Base-by-base conservation (phyloP, 2,797 vertebrate species). In the Moxostoma hubbsi region DNA sequence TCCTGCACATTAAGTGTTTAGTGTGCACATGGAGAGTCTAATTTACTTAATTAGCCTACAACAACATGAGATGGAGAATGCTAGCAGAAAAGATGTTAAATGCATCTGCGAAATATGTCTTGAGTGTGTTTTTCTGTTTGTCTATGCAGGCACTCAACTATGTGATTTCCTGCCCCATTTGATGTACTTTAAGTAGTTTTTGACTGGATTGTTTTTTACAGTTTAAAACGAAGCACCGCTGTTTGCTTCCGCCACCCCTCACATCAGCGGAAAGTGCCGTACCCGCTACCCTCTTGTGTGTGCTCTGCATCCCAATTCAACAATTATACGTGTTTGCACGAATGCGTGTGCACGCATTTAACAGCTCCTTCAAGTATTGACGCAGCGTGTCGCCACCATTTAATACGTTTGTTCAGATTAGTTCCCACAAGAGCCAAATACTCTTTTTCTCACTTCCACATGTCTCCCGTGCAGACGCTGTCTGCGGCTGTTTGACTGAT, bases 11-110 rank as follows among this genome's bases (percentile, higher is more conserved):
- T 75, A 46, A 16, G 61, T 45, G n/a, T 54, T 51, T 9, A 65
- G n/a, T 64, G 16, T 36, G 51, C 50, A 65, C 36, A 15, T 46
- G 65, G 36, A 54, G n/a, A 2, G 16, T 61, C 18, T 73, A 9
- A 24, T 75, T 75, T 75, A 6, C 61, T 64, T 75, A 55, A 75
- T 75, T 55, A 75, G 10, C 9, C 50, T 54, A 64, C 45, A 36
- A 75, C 36, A 65, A 64, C 5, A n/a, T 46, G 62, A 64, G 62
- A 24, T 24, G 24, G 62, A 47, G 43, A 64, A n/a, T n/a, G 13
- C 45, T 64, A 24, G 24, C 24, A 45, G 43, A 47, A n/a, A 5
- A 47, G 62, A 64, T 24, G 24, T 24, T 24, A 24, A 24, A 24
- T 2, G 24, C 24, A 24, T 24, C 24, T 24, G 24, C 24, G 2